These are phyloP conservation scores for Doris montereyensis DNA, from an alignment of 2,888 invertebrate species.

Conservation along the genomic window DNA sequence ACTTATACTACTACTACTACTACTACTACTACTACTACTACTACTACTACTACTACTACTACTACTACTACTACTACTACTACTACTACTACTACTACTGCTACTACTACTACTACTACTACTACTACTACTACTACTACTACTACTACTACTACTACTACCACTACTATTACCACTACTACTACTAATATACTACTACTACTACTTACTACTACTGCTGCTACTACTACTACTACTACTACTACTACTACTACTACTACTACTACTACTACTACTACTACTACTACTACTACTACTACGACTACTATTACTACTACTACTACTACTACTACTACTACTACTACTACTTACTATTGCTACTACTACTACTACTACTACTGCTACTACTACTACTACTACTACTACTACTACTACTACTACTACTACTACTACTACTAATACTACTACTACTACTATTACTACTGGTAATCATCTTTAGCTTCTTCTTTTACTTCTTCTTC, in stretches of 20 bases:
- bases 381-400: not conserved
- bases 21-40: not conserved
- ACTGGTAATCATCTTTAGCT: no score
- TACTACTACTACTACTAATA: constrained; percentile 6
- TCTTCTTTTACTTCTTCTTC: no score
- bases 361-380: constrained; percentile 13
- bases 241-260: constrained; percentile 5
- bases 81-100: constrained; percentile 14
- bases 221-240: constrained; percentile 2
- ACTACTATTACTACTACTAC: constrained; percentile 6
- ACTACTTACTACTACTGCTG: not conserved
- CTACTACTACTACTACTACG: constrained; percentile 11
- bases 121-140: constrained; percentile 13
- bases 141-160: constrained; percentile 13
- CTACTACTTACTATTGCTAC: constrained; percentile 1
- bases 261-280: constrained; percentile 6
- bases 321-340: not conserved
- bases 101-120: constrained; percentile 13
- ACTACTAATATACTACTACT: not conserved
- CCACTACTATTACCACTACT: constrained; percentile 8
- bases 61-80: constrained; percentile 12
- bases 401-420: constrained; percentile 16
- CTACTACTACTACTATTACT: not conserved
- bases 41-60: constrained; percentile 18
- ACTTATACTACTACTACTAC: not conserved